A percentile compares a stretch with the other conserved stretches of the same genome.
Evolutionary conservation across 2,113 vertebrate species (phyloP).

Genomic region (Platysteira castanea): DNA sequence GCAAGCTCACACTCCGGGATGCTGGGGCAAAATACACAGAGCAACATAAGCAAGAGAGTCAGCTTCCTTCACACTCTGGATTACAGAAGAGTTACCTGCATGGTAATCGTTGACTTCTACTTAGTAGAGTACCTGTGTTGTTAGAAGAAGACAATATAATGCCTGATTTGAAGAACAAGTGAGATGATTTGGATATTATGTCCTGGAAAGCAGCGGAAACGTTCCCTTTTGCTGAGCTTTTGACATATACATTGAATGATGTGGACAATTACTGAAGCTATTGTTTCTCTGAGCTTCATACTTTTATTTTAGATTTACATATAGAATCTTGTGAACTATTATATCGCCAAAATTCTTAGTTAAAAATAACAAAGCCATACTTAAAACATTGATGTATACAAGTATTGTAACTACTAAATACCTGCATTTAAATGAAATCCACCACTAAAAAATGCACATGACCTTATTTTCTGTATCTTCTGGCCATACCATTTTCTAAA

Average conservation of each 20-base stretch:
- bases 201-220: neutral
- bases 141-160: neutral
- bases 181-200: neutral
- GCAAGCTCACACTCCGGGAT: rapidly evolving
- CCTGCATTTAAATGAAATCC: neutral
- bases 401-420: neutral
- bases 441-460: neutral
- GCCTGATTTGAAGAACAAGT: neutral
- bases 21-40: neutral
- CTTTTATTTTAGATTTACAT: neutral
- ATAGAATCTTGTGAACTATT: neutral
- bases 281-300: neutral
- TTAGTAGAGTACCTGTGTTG: neutral
- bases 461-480: neutral
- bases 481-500: neutral
- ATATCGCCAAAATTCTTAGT: neutral
- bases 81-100: neutral
- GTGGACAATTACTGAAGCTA: neutral
- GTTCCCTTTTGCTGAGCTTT: neutral
- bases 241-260: neutral
- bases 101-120: neutral
- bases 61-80: neutral
- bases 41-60: neutral
- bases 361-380: neutral
- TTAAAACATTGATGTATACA: neutral